These are phyloP conservation scores for Perithous albicinctus DNA, from an alignment of 2,888 invertebrate species.

Conservation along the genomic window DNA sequence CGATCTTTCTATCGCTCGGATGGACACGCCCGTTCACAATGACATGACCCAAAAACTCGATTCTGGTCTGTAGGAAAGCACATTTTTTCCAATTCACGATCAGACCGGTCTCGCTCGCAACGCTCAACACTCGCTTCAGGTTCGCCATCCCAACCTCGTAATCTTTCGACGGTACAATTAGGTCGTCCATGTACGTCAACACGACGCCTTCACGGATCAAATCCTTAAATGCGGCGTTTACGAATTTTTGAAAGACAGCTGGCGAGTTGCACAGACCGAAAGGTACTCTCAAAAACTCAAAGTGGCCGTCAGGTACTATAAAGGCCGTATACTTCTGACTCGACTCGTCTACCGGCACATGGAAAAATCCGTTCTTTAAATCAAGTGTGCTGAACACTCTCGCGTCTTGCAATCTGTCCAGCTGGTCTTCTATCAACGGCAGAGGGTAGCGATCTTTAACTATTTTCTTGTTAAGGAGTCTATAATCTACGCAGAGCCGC, in stretches of 20 bases:
- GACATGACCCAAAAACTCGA: conserved; percentile 43
- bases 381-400: conserved; percentile 67
- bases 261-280: conserved; percentile 72
- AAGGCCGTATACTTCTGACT: conserved; percentile 72
- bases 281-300: conserved; percentile 69
- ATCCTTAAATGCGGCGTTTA: conserved; percentile 64
- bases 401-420: conserved; percentile 53
- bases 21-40: conserved; percentile 37
- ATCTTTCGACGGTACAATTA: no score
- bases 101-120: conserved; percentile 38
- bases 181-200: no score
- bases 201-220: conserved; percentile 51
- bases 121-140: conserved; percentile 25
- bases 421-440: conserved; percentile 59
- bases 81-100: conserved; percentile 52
- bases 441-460: conserved; percentile 69
- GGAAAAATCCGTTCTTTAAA: conserved; percentile 71
- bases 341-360: conserved; percentile 69
- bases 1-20: conserved; percentile 52
- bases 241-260: conserved; percentile 62
- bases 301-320: conserved; percentile 69
- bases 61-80: conserved; percentile 32
- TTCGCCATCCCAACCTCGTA: no score
- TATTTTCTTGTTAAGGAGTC: conserved; percentile 78
- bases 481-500: conserved; percentile 80